Evolutionary conservation across 92 coral and sea anemone genomes (phyloP).

Genomic region (Siderastrea siderea): DNA sequence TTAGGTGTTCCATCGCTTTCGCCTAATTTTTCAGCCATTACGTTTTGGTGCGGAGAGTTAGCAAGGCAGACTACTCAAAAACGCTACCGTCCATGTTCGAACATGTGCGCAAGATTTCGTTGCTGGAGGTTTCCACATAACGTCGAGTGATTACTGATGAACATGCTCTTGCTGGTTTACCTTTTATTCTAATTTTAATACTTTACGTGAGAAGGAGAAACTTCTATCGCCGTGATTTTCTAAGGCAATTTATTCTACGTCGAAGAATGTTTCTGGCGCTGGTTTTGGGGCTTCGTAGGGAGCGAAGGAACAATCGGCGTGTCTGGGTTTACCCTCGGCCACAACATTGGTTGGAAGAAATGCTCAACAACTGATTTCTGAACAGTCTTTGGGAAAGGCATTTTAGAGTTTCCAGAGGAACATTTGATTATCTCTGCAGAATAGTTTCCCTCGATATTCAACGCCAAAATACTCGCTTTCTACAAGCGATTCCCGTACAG

Average conservation of each 20-base stretch:
- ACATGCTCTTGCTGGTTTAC: slow-evolving; percentile 7
- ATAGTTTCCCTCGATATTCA: background rate
- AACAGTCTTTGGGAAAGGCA: slow-evolving; percentile 11
- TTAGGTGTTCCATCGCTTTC: too few species aligned
- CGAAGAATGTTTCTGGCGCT: slow-evolving; percentile 3
- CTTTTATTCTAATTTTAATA: background rate
- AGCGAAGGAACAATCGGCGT: background rate
- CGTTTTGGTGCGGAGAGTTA: too few species aligned
- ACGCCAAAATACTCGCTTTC: slow-evolving; percentile 12
- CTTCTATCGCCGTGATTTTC: background rate
- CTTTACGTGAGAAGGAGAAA: slow-evolving; percentile 4
- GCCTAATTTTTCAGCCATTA: too few species aligned
- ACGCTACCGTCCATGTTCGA: too few species aligned
- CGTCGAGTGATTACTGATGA: background rate
- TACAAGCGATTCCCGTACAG: background rate
- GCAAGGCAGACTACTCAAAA: too few species aligned
- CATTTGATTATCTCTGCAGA: slow-evolving; percentile 20
- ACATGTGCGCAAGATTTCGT: too few species aligned
- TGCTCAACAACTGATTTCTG: slow-evolving; percentile 2
- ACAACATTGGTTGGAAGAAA: slow-evolving; percentile 23
- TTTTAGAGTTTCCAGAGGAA: slow-evolving; percentile 32
- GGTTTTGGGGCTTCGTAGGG: background rate
- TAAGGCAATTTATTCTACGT: slow-evolving; percentile 12
- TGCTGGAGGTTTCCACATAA: too few species aligned
- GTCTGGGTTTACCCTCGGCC: slow-evolving; percentile 19